Evolutionary conservation across 1,140 invertebrate species (phyloP).

Genomic region (Potamilus streckersoni): DNA sequence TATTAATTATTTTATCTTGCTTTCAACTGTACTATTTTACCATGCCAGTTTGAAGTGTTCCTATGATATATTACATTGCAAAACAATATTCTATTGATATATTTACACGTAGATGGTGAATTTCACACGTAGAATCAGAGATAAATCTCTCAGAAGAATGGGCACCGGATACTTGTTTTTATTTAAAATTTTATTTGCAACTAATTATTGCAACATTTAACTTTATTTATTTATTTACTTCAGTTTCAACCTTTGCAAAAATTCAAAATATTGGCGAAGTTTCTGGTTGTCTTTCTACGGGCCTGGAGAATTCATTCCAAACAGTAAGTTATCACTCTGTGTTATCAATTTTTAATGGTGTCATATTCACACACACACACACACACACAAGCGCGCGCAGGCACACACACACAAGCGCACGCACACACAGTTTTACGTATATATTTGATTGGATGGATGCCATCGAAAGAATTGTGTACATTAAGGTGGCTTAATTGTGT

Average conservation of each 20-base stretch:
- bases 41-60: too few species aligned
- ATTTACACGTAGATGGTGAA: too few species aligned
- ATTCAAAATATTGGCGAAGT: conserved; percentile 36
- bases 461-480: neutral
- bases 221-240: conserved; percentile 8
- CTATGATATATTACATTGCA: too few species aligned
- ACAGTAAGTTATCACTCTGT: conserved; percentile 29
- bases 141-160: too few species aligned
- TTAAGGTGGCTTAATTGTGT: neutral
- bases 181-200: neutral
- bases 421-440: neutral
- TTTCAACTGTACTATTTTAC: too few species aligned
- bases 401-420: too few species aligned
- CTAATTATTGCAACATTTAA: neutral
- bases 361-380: neutral
- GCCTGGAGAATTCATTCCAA: conserved; percentile 46
- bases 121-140: too few species aligned
- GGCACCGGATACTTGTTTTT: too few species aligned
- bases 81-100: too few species aligned
- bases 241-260: conserved; percentile 28
- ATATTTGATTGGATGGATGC: neutral
- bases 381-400: neutral
- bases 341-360: too few species aligned
- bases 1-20: too few species aligned
- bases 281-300: conserved; percentile 41